These are phyloP conservation scores for Streblospio benedicti DNA, from an alignment of 1,140 invertebrate species.

Conservation along the genomic window DNA sequence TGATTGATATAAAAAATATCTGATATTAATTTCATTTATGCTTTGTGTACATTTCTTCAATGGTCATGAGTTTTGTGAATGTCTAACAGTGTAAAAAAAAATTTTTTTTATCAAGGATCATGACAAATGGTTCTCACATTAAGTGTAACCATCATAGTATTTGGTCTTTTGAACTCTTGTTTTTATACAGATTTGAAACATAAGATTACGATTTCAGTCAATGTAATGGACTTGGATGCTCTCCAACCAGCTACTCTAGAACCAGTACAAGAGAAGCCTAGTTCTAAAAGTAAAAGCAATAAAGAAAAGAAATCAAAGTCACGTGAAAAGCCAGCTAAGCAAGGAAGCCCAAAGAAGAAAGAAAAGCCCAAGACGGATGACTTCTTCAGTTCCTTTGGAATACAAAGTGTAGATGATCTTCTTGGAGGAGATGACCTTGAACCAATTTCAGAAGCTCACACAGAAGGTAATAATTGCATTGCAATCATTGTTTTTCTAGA, in stretches of 20 bases:
- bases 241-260: constrained; percentile 19
- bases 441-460: constrained; percentile 19
- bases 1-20: too few species aligned
- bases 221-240: constrained; percentile 26
- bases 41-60: too few species aligned
- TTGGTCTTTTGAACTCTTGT: too few species aligned
- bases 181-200: too few species aligned
- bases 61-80: too few species aligned
- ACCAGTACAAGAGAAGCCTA: neutral
- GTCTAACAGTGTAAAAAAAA: too few species aligned
- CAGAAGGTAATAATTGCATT: neutral
- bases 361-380: constrained; percentile 4
- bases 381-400: constrained; percentile 24
- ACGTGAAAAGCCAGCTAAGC: neutral
- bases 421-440: constrained; percentile 18
- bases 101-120: too few species aligned
- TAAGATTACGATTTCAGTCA: constrained; percentile 23
- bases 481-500: too few species aligned
- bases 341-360: neutral
- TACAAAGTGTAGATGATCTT: constrained; percentile 28
- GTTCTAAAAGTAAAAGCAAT: constrained; percentile 1
- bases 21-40: too few species aligned
- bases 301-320: constrained; percentile 4
- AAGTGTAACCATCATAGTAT: too few species aligned
- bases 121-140: too few species aligned